These are phyloP conservation scores for Eonycteris spelaea DNA, from an alignment of 2,113 vertebrate species.

Conservation along the genomic window DNA sequence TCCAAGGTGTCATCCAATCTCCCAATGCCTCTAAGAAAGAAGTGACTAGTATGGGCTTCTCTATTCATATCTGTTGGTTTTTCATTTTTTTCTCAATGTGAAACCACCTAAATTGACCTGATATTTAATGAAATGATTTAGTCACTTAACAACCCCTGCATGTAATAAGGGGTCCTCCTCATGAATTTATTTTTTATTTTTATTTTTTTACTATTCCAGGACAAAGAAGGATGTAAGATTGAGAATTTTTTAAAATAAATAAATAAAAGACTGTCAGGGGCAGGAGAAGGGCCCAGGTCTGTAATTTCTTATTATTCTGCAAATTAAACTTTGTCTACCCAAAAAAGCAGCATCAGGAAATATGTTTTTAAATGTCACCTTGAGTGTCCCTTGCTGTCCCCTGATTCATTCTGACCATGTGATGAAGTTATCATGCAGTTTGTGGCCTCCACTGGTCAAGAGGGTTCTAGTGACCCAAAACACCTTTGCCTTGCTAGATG, in stretches of 20 bases:
- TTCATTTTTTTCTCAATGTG: neutral
- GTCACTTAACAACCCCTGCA: neutral
- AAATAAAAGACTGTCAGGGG: neutral
- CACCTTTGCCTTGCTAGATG: constrained; percentile 69
- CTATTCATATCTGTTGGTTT: neutral
- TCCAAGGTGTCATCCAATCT: neutral
- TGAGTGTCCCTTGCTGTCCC: constrained; percentile 62
- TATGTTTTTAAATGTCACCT: constrained; percentile 71
- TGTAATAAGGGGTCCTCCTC: neutral
- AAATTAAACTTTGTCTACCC: constrained; percentile 61
- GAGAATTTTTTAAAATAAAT: neutral
- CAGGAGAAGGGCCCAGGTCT: neutral
- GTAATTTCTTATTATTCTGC: constrained; percentile 43
- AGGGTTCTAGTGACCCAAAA: constrained; percentile 70
- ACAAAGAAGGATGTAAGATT: neutral
- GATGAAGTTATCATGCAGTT: constrained; percentile 73
- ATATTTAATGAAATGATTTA: neutral
- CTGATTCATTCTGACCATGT: constrained; percentile 70
- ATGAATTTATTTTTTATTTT: constrained; percentile 33
- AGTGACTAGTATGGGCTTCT: neutral
- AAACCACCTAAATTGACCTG: neutral
- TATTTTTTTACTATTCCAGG: neutral
- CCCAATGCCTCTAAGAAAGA: neutral
- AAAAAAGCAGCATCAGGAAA: constrained; percentile 68
- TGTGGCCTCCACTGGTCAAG: constrained; percentile 62